Percentiles rank a stretch among this genome's conserved stretches.
These are phyloP conservation scores for Garrulus glandarius DNA, from an alignment of 2,797 vertebrate genomes.

Conservation along the genomic window DNA sequence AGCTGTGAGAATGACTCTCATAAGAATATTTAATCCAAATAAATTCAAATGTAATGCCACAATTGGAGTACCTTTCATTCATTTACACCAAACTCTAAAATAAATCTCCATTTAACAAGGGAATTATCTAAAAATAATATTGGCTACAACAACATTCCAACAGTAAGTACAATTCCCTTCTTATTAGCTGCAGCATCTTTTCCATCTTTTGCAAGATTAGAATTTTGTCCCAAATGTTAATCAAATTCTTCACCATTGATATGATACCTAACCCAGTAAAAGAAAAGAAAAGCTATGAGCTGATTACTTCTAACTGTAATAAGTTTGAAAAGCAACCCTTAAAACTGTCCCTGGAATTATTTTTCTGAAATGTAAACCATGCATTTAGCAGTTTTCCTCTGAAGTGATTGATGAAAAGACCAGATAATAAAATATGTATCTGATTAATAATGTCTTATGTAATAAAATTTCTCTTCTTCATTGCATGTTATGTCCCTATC, in stretches of 20 bases:
- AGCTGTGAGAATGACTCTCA: slow-evolving; percentile 17
- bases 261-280: neutral
- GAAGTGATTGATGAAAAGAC: neutral
- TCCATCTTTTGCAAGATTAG: neutral
- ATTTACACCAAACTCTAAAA: neutral
- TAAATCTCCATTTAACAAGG: slow-evolving; percentile 11
- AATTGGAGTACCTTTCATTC: slow-evolving; percentile 8
- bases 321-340: neutral
- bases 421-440: neutral
- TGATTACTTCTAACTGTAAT: neutral
- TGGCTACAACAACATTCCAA: neutral
- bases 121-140: slow-evolving; percentile 2
- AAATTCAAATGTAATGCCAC: slow-evolving; percentile 12
- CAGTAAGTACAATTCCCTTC: neutral
- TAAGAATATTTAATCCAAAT: slow-evolving; percentile 30
- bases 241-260: neutral
- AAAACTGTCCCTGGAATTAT: neutral
- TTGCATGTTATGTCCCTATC: neutral
- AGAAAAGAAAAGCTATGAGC: neutral
- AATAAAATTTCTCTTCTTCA: neutral
- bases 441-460: neutral
- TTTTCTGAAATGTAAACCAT: neutral
- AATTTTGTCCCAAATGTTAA: neutral
- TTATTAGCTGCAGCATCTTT: neutral
- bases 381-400: neutral